Percentiles rank a stretch among this genome's conserved stretches.
Evolutionary conservation across 2,113 vertebrate species (phyloP).

Genomic region (Protobothrops flavoviridis): DNA sequence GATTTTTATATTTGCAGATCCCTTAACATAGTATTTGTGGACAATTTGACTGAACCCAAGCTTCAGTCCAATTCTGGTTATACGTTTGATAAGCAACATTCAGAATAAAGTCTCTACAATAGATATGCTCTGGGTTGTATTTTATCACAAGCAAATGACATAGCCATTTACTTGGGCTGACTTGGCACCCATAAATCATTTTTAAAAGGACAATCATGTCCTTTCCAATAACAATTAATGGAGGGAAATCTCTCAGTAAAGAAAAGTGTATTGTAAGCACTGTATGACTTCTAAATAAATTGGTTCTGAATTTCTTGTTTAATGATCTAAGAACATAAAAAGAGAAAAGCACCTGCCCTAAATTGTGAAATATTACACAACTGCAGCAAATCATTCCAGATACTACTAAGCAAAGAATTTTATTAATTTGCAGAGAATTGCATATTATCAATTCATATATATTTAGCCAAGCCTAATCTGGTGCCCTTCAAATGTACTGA

Average conservation of each 20-base stretch:
- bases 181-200: not conserved
- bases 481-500: not conserved
- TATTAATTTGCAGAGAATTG: not conserved
- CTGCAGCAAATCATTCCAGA: not conserved
- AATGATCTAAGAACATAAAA: not conserved
- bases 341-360: not conserved
- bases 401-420: not conserved
- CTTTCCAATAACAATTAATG: constrained; percentile 17
- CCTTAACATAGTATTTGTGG: not conserved
- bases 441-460: not conserved
- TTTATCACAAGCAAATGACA: not conserved
- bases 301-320: not conserved
- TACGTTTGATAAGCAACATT: not conserved
- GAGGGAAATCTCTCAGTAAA: not conserved
- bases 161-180: not conserved
- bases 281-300: not conserved
- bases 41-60: not conserved
- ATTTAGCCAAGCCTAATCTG: not conserved
- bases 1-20: not conserved
- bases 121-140: not conserved
- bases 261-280: not conserved
- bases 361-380: not conserved
- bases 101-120: not conserved
- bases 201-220: constrained; percentile 4
- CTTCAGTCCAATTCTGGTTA: not conserved